A percentile compares a stretch with the other conserved stretches of the same genome.
phyloP scores from a whole-genome alignment of 1,140 invertebrate species.

The Drosophila micromelanica region DNA sequence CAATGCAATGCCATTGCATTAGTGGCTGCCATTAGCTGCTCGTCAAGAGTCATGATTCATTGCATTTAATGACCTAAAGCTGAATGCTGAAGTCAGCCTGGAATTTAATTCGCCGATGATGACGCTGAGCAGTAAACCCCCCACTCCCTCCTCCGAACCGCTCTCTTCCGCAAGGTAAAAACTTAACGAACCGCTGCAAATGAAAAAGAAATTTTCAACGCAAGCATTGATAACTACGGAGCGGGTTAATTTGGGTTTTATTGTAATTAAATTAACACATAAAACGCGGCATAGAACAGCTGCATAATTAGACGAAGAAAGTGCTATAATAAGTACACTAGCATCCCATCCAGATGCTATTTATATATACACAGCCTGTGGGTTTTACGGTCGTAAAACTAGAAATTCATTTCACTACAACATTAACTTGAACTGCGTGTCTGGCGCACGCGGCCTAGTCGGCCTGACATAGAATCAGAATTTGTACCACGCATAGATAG shows the following conservation, averaged over 20 bases:
- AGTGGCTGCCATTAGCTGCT: conserved; percentile 21
- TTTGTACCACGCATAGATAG: conserved; percentile 7
- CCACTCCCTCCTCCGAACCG: background rate
- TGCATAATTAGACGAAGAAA: conserved; percentile 78
- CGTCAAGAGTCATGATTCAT: conserved; percentile 66
- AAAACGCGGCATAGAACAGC: conserved; percentile 59
- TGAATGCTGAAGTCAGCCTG: conserved; percentile 57
- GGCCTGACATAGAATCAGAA: conserved; percentile 69
- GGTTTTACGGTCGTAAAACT: conserved; percentile 58
- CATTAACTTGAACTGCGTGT: conserved; percentile 46
- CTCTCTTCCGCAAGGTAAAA: conserved; percentile 33
- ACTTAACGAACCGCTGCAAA: conserved; percentile 62
- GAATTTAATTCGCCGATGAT: conserved; percentile 29
- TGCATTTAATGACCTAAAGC: conserved; percentile 56
- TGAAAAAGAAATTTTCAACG: conserved; percentile 61
- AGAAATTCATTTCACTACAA: conserved; percentile 71
- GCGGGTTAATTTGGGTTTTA: conserved; percentile 76
- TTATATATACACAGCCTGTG: conserved; percentile 50
- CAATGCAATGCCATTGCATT: conserved; percentile 38
- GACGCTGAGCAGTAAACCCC: conserved; percentile 11
- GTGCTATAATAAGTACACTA: conserved; percentile 23
- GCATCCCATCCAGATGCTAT: conserved; percentile 31
- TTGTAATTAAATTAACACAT: conserved; percentile 80
- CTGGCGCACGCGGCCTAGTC: conserved; percentile 11
- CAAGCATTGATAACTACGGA: conserved; percentile 61